phyloP scores from a whole-genome alignment of 2,888 invertebrate genomes.

The Drosophila ustulata region DNA sequence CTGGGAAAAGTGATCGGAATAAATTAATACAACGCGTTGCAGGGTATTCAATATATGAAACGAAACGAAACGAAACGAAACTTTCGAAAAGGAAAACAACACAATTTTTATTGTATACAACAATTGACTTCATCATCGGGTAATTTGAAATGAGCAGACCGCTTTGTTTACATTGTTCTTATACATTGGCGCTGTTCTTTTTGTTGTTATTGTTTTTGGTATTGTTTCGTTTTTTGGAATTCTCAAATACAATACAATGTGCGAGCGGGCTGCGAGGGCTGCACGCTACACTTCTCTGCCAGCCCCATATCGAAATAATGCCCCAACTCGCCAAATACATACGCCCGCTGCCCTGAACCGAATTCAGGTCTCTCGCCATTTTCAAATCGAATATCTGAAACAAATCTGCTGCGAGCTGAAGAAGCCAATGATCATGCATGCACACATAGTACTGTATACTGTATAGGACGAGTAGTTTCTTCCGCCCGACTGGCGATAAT shows the following conservation, averaged over 20 bases:
- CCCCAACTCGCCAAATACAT: neutral
- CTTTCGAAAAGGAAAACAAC: constrained; percentile 48
- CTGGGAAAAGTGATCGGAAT: neutral
- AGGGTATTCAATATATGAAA: constrained; percentile 39
- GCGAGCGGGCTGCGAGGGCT: constrained; percentile 56
- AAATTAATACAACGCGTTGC: neutral
- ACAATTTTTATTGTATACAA: constrained; percentile 73
- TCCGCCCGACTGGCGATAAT: constrained; percentile 41
- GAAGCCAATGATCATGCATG: constrained; percentile 9
- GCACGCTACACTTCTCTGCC: neutral
- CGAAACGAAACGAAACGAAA: constrained; percentile 51
- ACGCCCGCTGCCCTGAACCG: constrained; percentile 22
- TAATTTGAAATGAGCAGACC: constrained; percentile 78
- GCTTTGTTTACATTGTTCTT: constrained; percentile 82
- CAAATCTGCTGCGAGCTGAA: constrained; percentile 23
- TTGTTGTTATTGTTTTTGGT: constrained; percentile 48
- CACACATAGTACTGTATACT: neutral
- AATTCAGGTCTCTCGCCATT: constrained; percentile 18
- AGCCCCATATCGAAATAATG: neutral
- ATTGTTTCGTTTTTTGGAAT: constrained; percentile 57
- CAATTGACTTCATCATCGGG: constrained; percentile 81
- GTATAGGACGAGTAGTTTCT: constrained; percentile 38
- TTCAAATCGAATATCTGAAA: constrained; percentile 16
- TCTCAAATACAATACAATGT: constrained; percentile 45
- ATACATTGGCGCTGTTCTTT: constrained; percentile 56